These are phyloP conservation scores for Macroteleia sp. DNA, from an alignment of 2,888 invertebrate genomes.

Conservation along the genomic window DNA sequence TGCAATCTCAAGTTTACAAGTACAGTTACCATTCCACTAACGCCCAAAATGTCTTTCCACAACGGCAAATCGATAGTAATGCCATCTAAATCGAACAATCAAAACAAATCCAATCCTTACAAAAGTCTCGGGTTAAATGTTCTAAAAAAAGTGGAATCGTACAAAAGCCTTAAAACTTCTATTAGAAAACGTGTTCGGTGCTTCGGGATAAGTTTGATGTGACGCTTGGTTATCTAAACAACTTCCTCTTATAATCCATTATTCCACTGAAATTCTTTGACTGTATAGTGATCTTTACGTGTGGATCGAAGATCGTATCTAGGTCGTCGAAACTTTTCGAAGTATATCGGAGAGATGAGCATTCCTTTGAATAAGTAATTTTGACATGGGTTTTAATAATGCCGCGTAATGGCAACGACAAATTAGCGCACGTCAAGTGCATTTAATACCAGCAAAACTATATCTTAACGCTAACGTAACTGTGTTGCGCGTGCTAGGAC, in stretches of 20 bases:
- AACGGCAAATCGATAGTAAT: slow-evolving; percentile 16
- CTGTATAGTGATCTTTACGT: no score
- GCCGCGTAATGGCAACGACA: slow-evolving; percentile 29
- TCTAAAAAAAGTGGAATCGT: slow-evolving; percentile 11
- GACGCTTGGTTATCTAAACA: no score
- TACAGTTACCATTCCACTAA: slow-evolving; percentile 24
- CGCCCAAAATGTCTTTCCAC: slow-evolving; percentile 3
- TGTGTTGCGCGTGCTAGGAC: slow-evolving; percentile 42
- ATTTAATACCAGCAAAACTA: slow-evolving; percentile 55
- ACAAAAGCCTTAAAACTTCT: no score
- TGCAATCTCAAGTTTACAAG: slow-evolving; percentile 16
- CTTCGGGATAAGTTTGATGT: no score
- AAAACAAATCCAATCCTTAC: slow-evolving; percentile 28
- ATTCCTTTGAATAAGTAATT: slow-evolving; percentile 8
- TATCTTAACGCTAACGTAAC: slow-evolving; percentile 49
- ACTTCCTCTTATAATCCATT: no score
- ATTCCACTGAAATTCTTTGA: no score
- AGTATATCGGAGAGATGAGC: background rate
- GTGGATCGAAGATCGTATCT: no score
- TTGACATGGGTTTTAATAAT: slow-evolving; percentile 40
- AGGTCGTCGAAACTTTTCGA: no score
- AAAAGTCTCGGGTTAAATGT: slow-evolving; percentile 21
- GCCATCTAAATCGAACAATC: slow-evolving; percentile 23
- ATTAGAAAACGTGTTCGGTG: no score
- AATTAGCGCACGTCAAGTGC: slow-evolving; percentile 52